Base-by-base conservation (phyloP, 2,797 vertebrate species). In the Discoglossus pictus region DNA sequence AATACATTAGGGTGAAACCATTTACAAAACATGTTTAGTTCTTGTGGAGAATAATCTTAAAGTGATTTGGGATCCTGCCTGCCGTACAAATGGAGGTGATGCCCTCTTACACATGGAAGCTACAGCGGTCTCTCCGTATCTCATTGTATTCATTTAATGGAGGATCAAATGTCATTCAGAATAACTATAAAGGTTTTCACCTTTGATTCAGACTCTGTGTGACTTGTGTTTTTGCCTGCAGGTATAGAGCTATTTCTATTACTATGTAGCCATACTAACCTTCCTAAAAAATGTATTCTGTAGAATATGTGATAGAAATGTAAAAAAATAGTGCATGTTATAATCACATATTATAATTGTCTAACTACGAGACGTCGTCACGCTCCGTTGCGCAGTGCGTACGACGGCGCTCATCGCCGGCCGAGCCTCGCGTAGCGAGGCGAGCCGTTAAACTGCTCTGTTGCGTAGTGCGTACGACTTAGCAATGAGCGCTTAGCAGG, bases 81-180 rank as follows among this genome's bases (percentile, higher is more conserved):
- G 38, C 53, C 64, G 61, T 53, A 64, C 61, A 71, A 71, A 71
- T 71, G 53, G 68, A 71, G 68, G 68, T 71, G 51, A 42, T 71
- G 68, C 36, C 68, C 61, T 71, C 52, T 58, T 58, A 63, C 51
- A 59, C 46, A 53, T 27, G 39, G 66, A 20, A 17, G 40, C 35
- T 42, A 13, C 50, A 20, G 48, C 48, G 20, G 18, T n/a, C 20
- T 25, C 50, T 27, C 31, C 20, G 35, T 54, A 54, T 47, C 40
- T 39, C 58, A 21, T 61, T 47, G 58, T 71, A 56, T 51, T 63
- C 68, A 46, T 59, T 71, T 71, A 71, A 71, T 64, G n/a, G 35
- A 35, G 17, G 53, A 55, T 48, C 68, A 71, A 58, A 63, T 64
- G 61, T 64, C 61, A 52, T 12, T 52, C 4, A 7, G 15, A 71